These are phyloP conservation scores for Cylloceria caligata DNA, from an alignment of 2,888 invertebrate species.

Conservation along the genomic window DNA sequence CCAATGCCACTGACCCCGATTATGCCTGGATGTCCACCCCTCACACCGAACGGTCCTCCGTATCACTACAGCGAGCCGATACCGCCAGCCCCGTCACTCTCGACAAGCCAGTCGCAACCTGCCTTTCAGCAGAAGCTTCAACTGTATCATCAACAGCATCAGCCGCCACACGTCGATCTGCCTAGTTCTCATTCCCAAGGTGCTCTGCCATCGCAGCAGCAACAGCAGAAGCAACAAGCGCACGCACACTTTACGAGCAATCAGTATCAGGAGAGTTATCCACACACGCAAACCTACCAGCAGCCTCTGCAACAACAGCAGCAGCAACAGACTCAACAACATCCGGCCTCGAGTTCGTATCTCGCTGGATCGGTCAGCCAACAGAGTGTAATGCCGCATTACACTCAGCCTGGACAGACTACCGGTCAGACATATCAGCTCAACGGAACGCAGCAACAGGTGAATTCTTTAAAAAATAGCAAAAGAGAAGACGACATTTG, in stretches of 20 bases:
- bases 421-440: conserved; percentile 80
- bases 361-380: conserved; percentile 79
- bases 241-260: conserved; percentile 82
- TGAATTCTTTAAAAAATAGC: conserved; percentile 48
- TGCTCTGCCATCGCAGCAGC: conserved; percentile 75
- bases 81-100: conserved; percentile 85
- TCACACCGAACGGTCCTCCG: conserved; percentile 85
- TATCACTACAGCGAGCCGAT: conserved; percentile 87
- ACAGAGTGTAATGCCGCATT: conserved; percentile 81
- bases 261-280: conserved; percentile 85
- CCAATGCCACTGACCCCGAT: conserved; percentile 83
- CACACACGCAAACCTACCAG: conserved; percentile 85
- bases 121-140: conserved; percentile 82
- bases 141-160: conserved; percentile 81
- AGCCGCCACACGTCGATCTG: conserved; percentile 83
- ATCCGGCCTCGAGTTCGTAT: conserved; percentile 81
- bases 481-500: not conserved
- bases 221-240: conserved; percentile 80
- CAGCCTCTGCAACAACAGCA: conserved; percentile 82
- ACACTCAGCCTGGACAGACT: conserved; percentile 78
- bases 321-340: conserved; percentile 79
- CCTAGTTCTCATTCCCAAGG: conserved; percentile 80
- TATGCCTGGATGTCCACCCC: conserved; percentile 83
- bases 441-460: conserved; percentile 81
- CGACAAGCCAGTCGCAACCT: conserved; percentile 82